Conservation (phyloP, 1,140 invertebrate genomes). For the Macrostomum lignano region DNA sequence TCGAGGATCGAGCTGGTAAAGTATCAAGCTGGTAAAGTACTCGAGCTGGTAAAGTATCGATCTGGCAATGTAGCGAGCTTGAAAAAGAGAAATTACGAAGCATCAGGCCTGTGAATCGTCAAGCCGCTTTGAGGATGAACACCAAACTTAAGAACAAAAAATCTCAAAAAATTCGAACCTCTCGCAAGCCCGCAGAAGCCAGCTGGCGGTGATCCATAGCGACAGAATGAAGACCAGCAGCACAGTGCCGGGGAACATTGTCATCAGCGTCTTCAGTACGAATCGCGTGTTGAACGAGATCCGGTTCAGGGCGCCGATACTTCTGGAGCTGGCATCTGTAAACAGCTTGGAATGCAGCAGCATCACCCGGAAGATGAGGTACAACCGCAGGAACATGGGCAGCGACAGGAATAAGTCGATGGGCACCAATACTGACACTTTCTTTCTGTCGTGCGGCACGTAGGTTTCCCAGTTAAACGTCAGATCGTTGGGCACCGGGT, state of each 20-base stretch:
- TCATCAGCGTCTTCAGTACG: slow-evolving; percentile 89
- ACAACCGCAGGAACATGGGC: slow-evolving; percentile 94
- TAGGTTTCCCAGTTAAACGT: slow-evolving; percentile 68
- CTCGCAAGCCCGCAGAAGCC: slow-evolving; percentile 90
- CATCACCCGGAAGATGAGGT: slow-evolving; percentile 96
- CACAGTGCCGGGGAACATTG: slow-evolving; percentile 79
- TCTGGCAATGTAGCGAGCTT: too few species aligned
- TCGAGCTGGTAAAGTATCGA: too few species aligned
- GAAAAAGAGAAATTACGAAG: too few species aligned
- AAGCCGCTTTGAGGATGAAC: too few species aligned
- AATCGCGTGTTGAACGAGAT: slow-evolving; percentile 98
- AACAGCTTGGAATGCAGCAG: slow-evolving; percentile 92
- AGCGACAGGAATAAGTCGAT: slow-evolving; percentile 66
- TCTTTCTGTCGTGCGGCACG: slow-evolving; percentile 26
- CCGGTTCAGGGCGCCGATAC: slow-evolving; percentile 72
- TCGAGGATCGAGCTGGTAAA: too few species aligned
- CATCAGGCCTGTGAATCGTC: too few species aligned
- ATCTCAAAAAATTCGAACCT: too few species aligned
- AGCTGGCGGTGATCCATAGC: slow-evolving; percentile 83
- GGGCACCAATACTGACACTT: neutral
- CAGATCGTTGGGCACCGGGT: slow-evolving; percentile 82
- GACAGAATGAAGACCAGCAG: slow-evolving; percentile 63
- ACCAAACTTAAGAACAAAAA: too few species aligned
- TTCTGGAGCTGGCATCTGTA: slow-evolving; percentile 68
- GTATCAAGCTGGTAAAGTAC: too few species aligned